Conservation (phyloP, 1,140 invertebrate species). For the Oncopeltus fasciatus region DNA sequence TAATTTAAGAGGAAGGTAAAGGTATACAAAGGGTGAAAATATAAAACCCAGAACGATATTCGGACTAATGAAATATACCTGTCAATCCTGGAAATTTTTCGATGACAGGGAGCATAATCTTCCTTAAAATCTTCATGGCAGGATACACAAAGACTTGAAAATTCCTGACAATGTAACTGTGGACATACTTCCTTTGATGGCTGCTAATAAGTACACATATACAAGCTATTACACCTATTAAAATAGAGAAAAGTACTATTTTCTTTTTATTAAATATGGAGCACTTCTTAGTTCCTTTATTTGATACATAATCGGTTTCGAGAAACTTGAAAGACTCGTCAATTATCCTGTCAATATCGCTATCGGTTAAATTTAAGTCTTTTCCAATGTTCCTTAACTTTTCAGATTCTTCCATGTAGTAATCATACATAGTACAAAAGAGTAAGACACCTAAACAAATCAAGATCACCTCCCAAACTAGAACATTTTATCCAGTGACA, state of each 20-base stretch:
- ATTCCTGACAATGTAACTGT: constrained; percentile 42
- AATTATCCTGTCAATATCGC: constrained; percentile 37
- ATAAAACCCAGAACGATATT: too few relatives aligned
- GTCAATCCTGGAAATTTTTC: constrained; percentile 43
- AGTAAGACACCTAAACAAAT: too few relatives aligned
- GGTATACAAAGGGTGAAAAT: too few relatives aligned
- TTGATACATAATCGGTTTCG: constrained; percentile 23
- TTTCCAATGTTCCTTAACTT: constrained; percentile 28
- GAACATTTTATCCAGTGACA: too few relatives aligned
- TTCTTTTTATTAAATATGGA: not conserved
- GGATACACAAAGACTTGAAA: constrained; percentile 55
- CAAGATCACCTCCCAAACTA: too few relatives aligned
- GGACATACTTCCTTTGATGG: constrained; percentile 29
- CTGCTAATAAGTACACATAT: constrained; percentile 1
- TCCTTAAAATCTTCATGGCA: constrained; percentile 41
- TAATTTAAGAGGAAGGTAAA: too few relatives aligned
- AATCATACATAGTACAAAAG: constrained; percentile 1
- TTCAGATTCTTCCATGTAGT: constrained; percentile 27
- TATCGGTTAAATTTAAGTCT: constrained; percentile 32
- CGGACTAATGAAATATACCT: constrained; percentile 32
- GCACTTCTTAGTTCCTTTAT: not conserved
- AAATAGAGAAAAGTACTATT: not conserved
- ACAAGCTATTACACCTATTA: not conserved
- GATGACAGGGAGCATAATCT: constrained; percentile 45
- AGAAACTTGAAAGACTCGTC: constrained; percentile 34